Evolutionary conservation across 2,113 vertebrate species (phyloP).

Genomic region (Xenopus laevis): DNA sequence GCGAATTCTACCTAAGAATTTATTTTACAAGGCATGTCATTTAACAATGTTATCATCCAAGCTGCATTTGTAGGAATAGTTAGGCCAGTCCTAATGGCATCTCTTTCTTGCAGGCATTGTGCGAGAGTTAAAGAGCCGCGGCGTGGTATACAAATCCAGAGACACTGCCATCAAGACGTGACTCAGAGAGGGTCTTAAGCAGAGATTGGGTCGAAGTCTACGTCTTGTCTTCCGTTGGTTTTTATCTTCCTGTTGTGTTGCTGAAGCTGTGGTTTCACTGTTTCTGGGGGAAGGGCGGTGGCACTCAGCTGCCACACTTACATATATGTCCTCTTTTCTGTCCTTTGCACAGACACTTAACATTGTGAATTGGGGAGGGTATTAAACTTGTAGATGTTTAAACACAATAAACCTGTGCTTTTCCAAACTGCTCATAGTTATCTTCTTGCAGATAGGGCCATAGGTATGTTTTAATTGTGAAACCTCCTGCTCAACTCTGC

Average conservation of each 20-base stretch:
- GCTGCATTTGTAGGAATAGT: too few relatives aligned
- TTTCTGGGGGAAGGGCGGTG: conserved; percentile 22
- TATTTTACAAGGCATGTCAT: too few relatives aligned
- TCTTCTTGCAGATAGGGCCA: not conserved
- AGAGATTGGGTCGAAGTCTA: conserved; percentile 38
- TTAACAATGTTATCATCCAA: too few relatives aligned
- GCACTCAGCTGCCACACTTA: not conserved
- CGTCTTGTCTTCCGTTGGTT: conserved; percentile 41
- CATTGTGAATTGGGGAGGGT: not conserved
- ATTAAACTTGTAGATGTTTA: not conserved
- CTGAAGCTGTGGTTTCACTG: conserved; percentile 36
- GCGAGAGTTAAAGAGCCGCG: conserved; percentile 93
- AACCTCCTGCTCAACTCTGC: not conserved
- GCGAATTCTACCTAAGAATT: too few relatives aligned
- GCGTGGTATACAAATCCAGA: conserved; percentile 95
- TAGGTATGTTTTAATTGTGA: not conserved
- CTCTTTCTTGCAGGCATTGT: conserved; percentile 78
- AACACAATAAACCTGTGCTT: not conserved
- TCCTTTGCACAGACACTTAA: not conserved
- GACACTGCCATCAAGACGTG: conserved; percentile 96
- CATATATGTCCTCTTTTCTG: not conserved
- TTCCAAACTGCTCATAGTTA: not conserved
- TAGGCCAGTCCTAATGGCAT: too few relatives aligned
- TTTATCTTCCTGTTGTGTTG: conserved; percentile 42
- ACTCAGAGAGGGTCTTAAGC: conserved; percentile 26